Evolutionary conservation across 2,113 vertebrate genomes (phyloP), one percentile per base, ranked within the genome.

Genomic region (Myrmophylax atrothorax): DNA sequence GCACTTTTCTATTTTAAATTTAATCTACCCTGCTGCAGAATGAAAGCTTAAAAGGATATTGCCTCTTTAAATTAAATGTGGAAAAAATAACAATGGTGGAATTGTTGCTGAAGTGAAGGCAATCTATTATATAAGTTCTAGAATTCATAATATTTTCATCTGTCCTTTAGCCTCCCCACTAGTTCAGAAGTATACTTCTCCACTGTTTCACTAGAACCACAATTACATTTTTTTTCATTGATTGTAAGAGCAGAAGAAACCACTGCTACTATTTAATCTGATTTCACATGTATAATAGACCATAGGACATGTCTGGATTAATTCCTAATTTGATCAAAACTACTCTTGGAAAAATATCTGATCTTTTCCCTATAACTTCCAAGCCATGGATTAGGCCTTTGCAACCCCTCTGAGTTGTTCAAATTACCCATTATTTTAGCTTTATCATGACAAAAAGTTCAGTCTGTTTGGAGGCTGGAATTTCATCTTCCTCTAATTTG

Each of bases 61-160:
- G 95, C 96, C 96, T 96, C 94, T 93, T 97, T 93, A 96, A 96
- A 96, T 97, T 97, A 96, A 97, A 97, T 95, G 90, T 95, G 93
- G 90, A 83, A 84, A 94, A 94, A 94, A 97, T 77, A 95, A 94
- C 91, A 93, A 90, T 90, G 77, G 85, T 93, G 84, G 94, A 88
- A 92, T 92, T 95, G 90, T 92, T 93, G 88, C 81, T 95, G 86
- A 94, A 96, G 75, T 87, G 95, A 94, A 96, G 89, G 87, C 81
- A 90, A 91, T 94, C 89, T 95, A 91, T 92, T 96, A 82, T 77
- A 89, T 72, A 93, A 89, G 29, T 94, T 90, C 84, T 93, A 96
- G 87, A 94, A 97, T 93, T 93, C 95, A 70, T 83, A 95, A 82
- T 91, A 92, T 93, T 95, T 97, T 97, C 89, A 72, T 91, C 84